Base-by-base conservation (phyloP, 2,797 vertebrate genomes). In the Neosalanx taihuensis region DNA sequence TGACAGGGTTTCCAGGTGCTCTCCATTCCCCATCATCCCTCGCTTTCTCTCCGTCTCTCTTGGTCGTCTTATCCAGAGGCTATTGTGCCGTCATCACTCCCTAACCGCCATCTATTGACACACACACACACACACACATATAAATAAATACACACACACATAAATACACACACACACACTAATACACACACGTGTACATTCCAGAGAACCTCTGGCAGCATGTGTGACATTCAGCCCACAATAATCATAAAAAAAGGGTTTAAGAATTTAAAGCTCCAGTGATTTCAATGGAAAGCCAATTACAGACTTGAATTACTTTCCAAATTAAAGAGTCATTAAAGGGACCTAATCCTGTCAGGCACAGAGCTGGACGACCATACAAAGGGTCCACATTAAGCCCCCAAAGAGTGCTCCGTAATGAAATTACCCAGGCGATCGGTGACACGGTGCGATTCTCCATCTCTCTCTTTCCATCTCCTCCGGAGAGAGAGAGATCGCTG, bases 281-380 rank as follows among this genome's bases (percentile, higher is more conserved):
- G 94, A 93, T 94, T 95, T 96, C 94, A 94, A 92, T 92, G 93
- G 93, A 95, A 96, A 96, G 94, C 94, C 95, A 98, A 95, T 98
- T 97, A 97, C 92, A 94, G 93, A 93, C 88, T 95, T 95, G 95
- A 97, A 95, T 96, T 97, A 93, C 93, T 96, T 96, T 96, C 94
- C 91, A 95, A 95, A 97, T 97, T 96, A 96, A 98, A 95, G 93
- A 93, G 91, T 94, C 94, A 94, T 97, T 96, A 95, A 92, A 91
- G 91, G 90, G 92, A 94, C 95, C 94, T 94, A 96, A 96, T 95
- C 95, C 95, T 96, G 92, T 93, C 94, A 95, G 92, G 92, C 90
- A 87, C 82, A 90, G 92, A 87, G 90, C 91, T 87, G 88, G 89
- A 90, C 81, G 81, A 88, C 92, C 73, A 71, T 70, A 83, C 84